Base-by-base conservation (phyloP, 2,113 vertebrate species). In the Myxocyprinus asiaticus region DNA sequence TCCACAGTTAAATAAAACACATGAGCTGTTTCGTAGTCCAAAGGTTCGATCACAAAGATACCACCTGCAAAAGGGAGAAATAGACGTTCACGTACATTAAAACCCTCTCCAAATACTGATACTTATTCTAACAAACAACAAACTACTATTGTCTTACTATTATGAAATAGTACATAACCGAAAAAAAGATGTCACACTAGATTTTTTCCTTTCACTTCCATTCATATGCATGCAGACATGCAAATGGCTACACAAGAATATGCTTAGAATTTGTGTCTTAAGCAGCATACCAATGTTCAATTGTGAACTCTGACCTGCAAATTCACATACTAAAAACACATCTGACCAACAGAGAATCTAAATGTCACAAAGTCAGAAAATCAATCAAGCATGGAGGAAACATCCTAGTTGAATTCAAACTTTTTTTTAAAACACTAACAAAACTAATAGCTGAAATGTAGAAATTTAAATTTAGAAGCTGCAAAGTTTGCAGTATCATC, bases 1-100 rank as follows among this genome's bases (percentile, higher is more conserved):
- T 98, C 96, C 5, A 99, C 86, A 0, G 96, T 99, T 84, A 99
- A 91, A 88, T 98, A 99, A 87, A 98, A 98, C 51, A 96, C 97
- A n/a, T 92, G 95, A 71, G 94, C 94, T 11, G 81, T 90, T 88
- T 99, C 98, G 10, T 96, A 98, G 90, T 99, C 98, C 93, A 99
- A 85, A 1, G 78, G 90, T 81, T 94, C 94, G 53, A 98, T 94
- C 84, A 99, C 82, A 83, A 98, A 99, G 85, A 99, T 88, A 87
- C 94, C 93, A 55, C 98, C 98, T 99, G 82, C 3, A 47, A 9
- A 65, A n/a, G 15, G 50, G n/a, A 58, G 6, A 58, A 58, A 33
- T 33, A 33, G 22, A 33, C 22, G 3, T 33, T 33, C 22, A 33
- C 3, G 51, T 55, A 55, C 11, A 14, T 4, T 14, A 55, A 11